Conservation (phyloP, 1,140 invertebrate species). For the Teleopsis dalmanni region DNA sequence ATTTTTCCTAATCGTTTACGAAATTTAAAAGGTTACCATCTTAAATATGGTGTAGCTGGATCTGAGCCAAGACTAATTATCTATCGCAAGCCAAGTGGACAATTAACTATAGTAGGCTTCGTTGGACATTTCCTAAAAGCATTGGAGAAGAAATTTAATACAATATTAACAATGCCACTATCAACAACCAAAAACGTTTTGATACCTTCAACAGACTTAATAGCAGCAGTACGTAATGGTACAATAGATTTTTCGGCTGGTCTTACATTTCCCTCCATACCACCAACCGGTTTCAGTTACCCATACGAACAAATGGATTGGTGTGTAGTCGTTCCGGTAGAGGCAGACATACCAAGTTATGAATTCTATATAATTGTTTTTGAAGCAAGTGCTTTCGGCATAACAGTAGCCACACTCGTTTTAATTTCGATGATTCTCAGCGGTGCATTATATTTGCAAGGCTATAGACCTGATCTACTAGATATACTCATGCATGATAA, state of each 20-base stretch:
- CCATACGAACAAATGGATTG: conserved; percentile 30
- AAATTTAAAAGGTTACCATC: conserved; percentile 18
- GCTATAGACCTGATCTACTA: conserved; percentile 16
- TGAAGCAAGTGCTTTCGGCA: conserved; percentile 23
- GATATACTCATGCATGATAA: conserved; percentile 29
- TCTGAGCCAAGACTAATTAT: conserved; percentile 24
- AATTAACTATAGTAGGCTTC: conserved; percentile 20
- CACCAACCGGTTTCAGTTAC: conserved; percentile 19
- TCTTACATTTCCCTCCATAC: conserved; percentile 21
- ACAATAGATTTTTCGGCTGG: conserved; percentile 28
- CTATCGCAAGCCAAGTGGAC: conserved; percentile 17
- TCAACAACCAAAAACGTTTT: conserved; percentile 8
- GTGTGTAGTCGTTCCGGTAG: conserved; percentile 32
- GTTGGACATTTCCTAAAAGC: conserved; percentile 29
- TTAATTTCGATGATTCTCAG: conserved; percentile 18
- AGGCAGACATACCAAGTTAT: conserved; percentile 25
- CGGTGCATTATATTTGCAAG: conserved; percentile 18
- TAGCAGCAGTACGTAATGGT: conserved; percentile 23
- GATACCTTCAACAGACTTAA: conserved; percentile 18
- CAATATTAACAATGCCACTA: conserved; percentile 18
- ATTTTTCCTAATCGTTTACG: conserved; percentile 24
- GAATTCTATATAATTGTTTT: conserved; percentile 32
- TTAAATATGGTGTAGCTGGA: conserved; percentile 25
- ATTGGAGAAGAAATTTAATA: conserved; percentile 28
- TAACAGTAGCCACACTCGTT: conserved; percentile 20